phyloP scores from a whole-genome alignment of 2,113 vertebrate genomes.

The Turdus rufiventris region DNA sequence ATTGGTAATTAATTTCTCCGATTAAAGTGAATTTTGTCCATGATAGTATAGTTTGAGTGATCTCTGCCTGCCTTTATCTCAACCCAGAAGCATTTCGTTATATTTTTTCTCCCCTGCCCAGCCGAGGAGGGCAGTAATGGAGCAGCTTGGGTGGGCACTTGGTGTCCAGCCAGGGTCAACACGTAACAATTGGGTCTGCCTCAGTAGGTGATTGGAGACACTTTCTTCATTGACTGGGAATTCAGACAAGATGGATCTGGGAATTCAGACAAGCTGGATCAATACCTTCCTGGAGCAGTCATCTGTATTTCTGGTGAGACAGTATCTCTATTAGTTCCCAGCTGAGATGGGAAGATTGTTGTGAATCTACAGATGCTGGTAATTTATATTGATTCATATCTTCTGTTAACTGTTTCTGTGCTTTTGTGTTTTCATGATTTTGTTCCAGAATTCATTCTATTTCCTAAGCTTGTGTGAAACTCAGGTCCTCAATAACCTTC shows the following conservation, averaged over 20 bases:
- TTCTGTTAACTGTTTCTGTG: neutral
- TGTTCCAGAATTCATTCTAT: neutral
- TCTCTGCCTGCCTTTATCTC: neutral
- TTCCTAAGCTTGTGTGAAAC: neutral
- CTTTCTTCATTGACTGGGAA: neutral
- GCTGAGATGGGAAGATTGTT: neutral
- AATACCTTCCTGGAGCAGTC: neutral
- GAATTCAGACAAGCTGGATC: neutral
- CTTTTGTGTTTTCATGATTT: neutral
- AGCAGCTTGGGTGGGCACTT: neutral
- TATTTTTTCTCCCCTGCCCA: neutral
- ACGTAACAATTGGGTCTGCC: neutral
- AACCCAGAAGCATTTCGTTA: rapidly evolving
- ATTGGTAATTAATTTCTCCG: neutral
- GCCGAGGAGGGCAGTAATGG: neutral
- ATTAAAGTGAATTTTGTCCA: neutral
- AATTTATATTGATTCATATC: neutral
- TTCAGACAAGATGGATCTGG: neutral
- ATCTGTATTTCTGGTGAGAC: neutral
- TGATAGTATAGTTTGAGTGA: neutral
- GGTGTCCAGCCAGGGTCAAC: neutral
- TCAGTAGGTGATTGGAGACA: neutral
- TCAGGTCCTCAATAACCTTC: neutral
- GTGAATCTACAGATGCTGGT: neutral
- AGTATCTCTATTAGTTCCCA: neutral